A percentile compares a stretch with the other conserved stretches of the same genome.
Evolutionary conservation across 2,888 invertebrate species (phyloP).

Genomic region (Cantharis nigra): DNA sequence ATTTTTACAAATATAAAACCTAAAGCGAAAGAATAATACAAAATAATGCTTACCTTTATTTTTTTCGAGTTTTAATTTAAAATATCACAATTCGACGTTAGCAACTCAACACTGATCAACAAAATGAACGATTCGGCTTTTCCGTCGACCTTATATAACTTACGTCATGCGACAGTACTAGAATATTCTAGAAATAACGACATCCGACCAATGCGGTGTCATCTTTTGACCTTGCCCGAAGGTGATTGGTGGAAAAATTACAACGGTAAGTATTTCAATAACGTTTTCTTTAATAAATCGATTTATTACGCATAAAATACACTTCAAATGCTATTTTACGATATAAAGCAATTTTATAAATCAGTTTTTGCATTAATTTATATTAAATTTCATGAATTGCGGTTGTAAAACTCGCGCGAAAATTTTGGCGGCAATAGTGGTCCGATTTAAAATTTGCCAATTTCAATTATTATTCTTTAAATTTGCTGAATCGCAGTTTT

Average conservation of each 20-base stretch:
- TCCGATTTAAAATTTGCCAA: background rate
- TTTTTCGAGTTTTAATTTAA: slow-evolving; percentile 3
- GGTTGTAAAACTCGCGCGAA: background rate
- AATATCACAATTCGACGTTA: background rate
- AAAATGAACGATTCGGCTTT: background rate
- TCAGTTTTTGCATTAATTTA: background rate
- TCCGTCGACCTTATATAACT: slow-evolving; percentile 3
- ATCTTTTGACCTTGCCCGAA: background rate
- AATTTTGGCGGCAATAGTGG: background rate
- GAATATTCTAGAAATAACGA: slow-evolving; percentile 44
- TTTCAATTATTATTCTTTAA: background rate
- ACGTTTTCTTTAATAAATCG: background rate
- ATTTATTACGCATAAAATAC: slow-evolving; percentile 1
- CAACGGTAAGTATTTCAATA: background rate
- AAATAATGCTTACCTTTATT: slow-evolving; percentile 9
- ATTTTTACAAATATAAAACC: background rate
- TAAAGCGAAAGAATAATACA: background rate
- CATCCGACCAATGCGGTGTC: slow-evolving; percentile 41
- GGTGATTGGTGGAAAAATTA: background rate
- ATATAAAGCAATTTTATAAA: background rate
- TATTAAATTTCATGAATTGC: background rate
- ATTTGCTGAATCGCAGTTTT: background rate
- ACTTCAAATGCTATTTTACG: background rate
- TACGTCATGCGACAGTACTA: slow-evolving; percentile 46
- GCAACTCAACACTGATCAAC: background rate